Conservation (phyloP, 2,888 invertebrate genomes). For the Netelia inedita region DNA sequence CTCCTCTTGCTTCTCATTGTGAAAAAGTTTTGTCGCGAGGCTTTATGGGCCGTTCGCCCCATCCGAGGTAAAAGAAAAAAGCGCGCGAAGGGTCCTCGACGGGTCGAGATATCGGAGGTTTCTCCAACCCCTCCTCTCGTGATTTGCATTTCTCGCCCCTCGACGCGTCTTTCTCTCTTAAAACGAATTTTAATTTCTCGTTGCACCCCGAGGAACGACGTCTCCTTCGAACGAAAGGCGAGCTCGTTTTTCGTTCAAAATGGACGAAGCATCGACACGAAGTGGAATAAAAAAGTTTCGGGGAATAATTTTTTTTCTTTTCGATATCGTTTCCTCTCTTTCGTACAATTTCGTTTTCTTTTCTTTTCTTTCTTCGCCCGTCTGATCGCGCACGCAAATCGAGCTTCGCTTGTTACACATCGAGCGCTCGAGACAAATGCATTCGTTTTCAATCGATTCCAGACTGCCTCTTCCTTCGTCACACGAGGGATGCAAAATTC, state of each 20-base stretch:
- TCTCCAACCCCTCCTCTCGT: conserved; percentile 7
- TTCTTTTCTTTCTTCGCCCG: not conserved
- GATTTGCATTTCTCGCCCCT: conserved; percentile 58
- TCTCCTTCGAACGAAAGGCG: not conserved
- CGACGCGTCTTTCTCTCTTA: conserved; percentile 24
- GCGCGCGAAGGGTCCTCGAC: conserved; percentile 60
- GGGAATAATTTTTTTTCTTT: not conserved
- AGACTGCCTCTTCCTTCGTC: conserved; percentile 37
- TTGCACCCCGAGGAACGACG: conserved; percentile 13
- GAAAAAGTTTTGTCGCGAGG: conserved; percentile 62
- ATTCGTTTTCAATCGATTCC: conserved; percentile 43
- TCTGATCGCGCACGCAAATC: not conserved
- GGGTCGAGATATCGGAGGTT: conserved; percentile 59
- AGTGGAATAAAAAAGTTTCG: not conserved
- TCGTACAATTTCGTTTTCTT: not conserved
- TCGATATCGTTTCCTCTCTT: not conserved
- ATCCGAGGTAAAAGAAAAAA: conserved; percentile 53
- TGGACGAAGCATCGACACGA: not conserved
- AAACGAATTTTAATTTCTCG: conserved; percentile 66
- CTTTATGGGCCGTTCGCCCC: conserved; percentile 63
- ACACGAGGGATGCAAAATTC: conserved; percentile 55
- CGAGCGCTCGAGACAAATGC: conserved; percentile 34
- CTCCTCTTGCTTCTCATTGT: conserved; percentile 60
- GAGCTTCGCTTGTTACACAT: conserved; percentile 54
- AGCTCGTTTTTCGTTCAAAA: not conserved